Percentiles rank a stretch among this genome's conserved stretches.
phyloP scores from a whole-genome alignment of 2,797 vertebrate genomes.

The Clarias fuscus region DNA sequence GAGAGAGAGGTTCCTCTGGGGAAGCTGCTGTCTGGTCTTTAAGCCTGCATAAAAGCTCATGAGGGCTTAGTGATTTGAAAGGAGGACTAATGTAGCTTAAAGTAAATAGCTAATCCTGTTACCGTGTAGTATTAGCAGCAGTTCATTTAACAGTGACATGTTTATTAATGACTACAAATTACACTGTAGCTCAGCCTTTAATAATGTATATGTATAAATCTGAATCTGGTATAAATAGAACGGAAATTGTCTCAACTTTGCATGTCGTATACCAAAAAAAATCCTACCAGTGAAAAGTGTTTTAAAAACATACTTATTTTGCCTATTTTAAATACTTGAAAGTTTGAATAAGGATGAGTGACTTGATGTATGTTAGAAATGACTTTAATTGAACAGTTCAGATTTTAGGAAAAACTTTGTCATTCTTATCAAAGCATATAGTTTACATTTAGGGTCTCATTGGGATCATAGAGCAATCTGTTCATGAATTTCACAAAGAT shows the following conservation, averaged over 20 bases:
- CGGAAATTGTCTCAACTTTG: neutral
- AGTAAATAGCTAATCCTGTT: slow-evolving; percentile 31
- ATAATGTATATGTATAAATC: slow-evolving; percentile 4
- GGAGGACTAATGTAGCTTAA: slow-evolving; percentile 11
- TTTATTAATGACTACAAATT: neutral
- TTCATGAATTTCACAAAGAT: neutral
- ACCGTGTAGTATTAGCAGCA: slow-evolving; percentile 1
- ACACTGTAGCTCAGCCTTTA: slow-evolving; percentile 4
- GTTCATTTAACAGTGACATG: slow-evolving; percentile 13
- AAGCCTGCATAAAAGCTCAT: slow-evolving; percentile 35
- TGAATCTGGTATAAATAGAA: slow-evolving; percentile 24
- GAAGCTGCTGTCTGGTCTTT: slow-evolving; percentile 79
- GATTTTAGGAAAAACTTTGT: neutral
- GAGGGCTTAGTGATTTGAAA: slow-evolving; percentile 16
- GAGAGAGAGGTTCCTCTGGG: slow-evolving; percentile 87
- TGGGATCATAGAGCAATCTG: neutral
- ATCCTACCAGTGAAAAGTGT: neutral
- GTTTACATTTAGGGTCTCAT: neutral
- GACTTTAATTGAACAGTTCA: neutral
- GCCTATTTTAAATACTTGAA: neutral
- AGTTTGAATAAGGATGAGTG: neutral
- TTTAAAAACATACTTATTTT: neutral
- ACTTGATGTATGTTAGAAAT: neutral
- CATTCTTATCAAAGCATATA: neutral
- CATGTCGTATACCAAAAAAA: neutral